Evolutionary conservation across 2,888 invertebrate species (phyloP), one percentile per base, ranked within the genome.

Genomic region (Phragmatobia fuliginosa): DNA sequence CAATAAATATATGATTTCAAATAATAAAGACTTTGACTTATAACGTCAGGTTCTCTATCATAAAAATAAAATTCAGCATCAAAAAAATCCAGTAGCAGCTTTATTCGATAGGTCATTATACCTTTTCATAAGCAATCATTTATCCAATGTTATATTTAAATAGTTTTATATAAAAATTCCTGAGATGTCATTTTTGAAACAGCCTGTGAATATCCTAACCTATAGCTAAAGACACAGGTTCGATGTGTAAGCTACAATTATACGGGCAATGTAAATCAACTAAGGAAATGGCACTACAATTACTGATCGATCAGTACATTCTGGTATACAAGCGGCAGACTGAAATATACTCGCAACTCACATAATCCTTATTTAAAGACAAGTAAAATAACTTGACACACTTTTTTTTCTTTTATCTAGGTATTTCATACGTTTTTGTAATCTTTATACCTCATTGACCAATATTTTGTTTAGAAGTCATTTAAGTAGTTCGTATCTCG

Each of bases 211-310:
- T 64, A 52, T 18, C 16, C 41, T 18, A 18, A 41, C 41, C 41
- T 68, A 79, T 79, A 77, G 67, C 62, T 61, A 72, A 79, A 79
- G 77, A 67, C 74, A 74, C 67, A 67, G 68, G 80, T 64, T 66
- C 68, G 56, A 63, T 62, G 64, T 72, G 75, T 72, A 77, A 78
- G 79, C 77, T 83, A 79, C 86, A 87, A 89, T 89, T 89, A 89
- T 78, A 73, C 74, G 69, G 69, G 60, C 73, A 74, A 73, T 75
- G 83, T 86, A 86, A 87, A 89, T 87, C 87, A 87, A 86, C 80
- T 71, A 83, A 79, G 86, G 84, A 87, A 90, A 89, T 87, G 81
- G 86, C 85, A 85, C 77, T 74, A 83, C 85, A 84, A 90, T 89
- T 89, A 88, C 78, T 80, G 78, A 87, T 89, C 87, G 87, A 88